Evolutionary conservation across 2,797 vertebrate species (phyloP), one percentile per base, ranked within the genome.

Genomic region (Amblyopsis hoosieri): DNA sequence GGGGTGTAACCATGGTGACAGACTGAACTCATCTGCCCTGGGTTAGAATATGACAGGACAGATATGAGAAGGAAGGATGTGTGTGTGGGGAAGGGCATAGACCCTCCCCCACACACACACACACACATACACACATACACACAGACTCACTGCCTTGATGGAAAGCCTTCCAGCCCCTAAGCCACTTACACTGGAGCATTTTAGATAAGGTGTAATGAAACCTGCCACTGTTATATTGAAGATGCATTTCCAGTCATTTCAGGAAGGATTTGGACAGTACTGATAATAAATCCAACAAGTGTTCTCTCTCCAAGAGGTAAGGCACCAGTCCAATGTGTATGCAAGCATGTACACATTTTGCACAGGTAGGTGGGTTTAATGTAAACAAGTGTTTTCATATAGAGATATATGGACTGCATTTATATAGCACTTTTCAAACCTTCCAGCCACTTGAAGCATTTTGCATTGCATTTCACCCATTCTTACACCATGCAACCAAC

Each of bases 1-100:
- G 42, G 52, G 78, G 75, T 83, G 84, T 81, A 84, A 85, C 75
- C 13, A 63, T 33, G 68, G 72, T 74, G 76, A 86, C 81, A 80
- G 62, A 75, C 23, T 13, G 62, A 33, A 67, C 52, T 75, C 62
- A 79, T 72, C 69, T 80, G 64, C 69, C 70, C 64, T 60, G 23
- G 52, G 75, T 76, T 65, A 62, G 63, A 78, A 70, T 75, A 56
- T 57, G 49, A 50, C 17, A 45, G 49, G 64, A 64, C 60, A 71
- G 65, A 77, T 51, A 58, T 57, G 58, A 75, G 70, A 78, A 69
- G 77, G 72, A 46, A 15, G 60, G 64, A 71, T 71, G 78, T 67
- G 61, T 42, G 10, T 11, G 23, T 29, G 42, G 14, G 29, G 11
- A 3, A 7, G 3, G 12, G 33, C 9, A 10, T 29, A n/a, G 12